Conservation (phyloP, 2,113 vertebrate species). For the Proteles cristata region DNA sequence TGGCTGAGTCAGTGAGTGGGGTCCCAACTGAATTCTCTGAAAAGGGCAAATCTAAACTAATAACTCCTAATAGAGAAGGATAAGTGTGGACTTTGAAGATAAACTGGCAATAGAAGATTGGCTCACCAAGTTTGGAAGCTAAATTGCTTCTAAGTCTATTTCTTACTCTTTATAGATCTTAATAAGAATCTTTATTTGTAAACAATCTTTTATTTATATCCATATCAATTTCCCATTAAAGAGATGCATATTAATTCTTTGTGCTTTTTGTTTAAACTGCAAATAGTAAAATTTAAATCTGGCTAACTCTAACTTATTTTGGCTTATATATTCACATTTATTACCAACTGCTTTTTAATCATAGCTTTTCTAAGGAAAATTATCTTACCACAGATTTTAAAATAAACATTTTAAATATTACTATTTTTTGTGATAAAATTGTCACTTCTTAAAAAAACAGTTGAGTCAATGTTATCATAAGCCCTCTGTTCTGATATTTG, state of each 20-base stretch:
- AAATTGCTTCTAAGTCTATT: conserved; percentile 52
- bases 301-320: conserved; percentile 39
- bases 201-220: conserved; percentile 8
- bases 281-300: conserved; percentile 52
- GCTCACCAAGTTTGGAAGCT: conserved; percentile 48
- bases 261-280: conserved; percentile 52
- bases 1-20: conserved; percentile 63
- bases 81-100: conserved; percentile 36
- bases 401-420: conserved; percentile 60
- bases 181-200: conserved; percentile 54
- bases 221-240: conserved; percentile 29
- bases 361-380: background rate
- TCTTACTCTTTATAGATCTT: conserved; percentile 51
- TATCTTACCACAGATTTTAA: conserved; percentile 46
- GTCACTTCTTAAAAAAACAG: conserved; percentile 59
- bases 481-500: conserved; percentile 70
- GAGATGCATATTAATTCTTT: background rate
- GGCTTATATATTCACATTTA: conserved; percentile 29
- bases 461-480: conserved; percentile 76
- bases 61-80: conserved; percentile 14
- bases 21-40: conserved; percentile 49
- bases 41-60: conserved; percentile 47
- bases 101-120: conserved; percentile 43
- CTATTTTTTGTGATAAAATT: conserved; percentile 68
- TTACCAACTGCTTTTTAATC: conserved; percentile 43